These are phyloP conservation scores for Entomobrya proxima DNA, from an alignment of 2,888 invertebrate genomes.

Conservation along the genomic window DNA sequence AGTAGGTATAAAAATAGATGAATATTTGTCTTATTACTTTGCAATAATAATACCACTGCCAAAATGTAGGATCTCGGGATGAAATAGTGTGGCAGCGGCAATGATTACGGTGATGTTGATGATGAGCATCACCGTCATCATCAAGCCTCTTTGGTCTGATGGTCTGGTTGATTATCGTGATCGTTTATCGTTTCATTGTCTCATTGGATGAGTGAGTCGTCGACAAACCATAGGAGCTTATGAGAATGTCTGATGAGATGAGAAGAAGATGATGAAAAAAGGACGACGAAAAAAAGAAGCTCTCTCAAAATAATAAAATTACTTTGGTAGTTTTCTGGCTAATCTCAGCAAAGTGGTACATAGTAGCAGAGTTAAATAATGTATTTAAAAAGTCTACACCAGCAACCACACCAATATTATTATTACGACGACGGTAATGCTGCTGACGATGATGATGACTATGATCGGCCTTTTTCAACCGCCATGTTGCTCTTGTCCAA, in stretches of 20 bases:
- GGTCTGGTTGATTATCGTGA: constrained; percentile 3
- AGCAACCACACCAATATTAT: neutral
- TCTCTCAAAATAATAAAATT: constrained; percentile 15
- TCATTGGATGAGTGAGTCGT: neutral
- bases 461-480: constrained; percentile 15
- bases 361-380: constrained; percentile 12
- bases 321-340: neutral
- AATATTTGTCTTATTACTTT: constrained; percentile 34
- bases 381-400: constrained; percentile 21
- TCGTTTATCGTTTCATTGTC: constrained; percentile 38
- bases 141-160: neutral
- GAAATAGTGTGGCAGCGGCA: neutral
- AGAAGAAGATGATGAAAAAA: neutral
- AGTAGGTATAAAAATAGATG: too few relatives aligned
- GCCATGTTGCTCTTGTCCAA: constrained; percentile 33
- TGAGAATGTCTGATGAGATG: neutral
- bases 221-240: neutral
- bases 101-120: neutral
- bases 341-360: neutral
- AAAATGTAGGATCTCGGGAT: neutral
- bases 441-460: neutral
- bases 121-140: neutral
- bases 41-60: neutral
- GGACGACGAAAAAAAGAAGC: neutral
- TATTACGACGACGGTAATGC: neutral